These are phyloP conservation scores for Phylloscopus collybita DNA, from an alignment of 2,797 vertebrate genomes.

Conservation along the genomic window DNA sequence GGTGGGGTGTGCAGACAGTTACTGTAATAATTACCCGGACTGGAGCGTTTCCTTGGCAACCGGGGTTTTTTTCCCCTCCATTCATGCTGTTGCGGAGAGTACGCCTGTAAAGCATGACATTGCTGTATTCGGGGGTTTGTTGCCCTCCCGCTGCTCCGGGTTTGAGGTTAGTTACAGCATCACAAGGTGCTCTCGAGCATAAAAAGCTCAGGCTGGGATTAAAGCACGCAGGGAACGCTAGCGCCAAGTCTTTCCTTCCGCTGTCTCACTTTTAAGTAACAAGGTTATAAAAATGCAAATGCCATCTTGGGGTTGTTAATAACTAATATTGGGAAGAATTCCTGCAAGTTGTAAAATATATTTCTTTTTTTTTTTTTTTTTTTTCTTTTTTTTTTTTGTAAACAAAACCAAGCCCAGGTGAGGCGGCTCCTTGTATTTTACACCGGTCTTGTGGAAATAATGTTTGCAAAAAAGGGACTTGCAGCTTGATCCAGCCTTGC, in stretches of 20 bases:
- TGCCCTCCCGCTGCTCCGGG: slow-evolving; percentile 79
- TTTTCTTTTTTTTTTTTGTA: not conserved
- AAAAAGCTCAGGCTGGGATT: slow-evolving; percentile 80
- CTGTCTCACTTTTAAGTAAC: slow-evolving; percentile 70
- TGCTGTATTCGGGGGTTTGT: slow-evolving; percentile 83
- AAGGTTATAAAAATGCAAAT: slow-evolving; percentile 76
- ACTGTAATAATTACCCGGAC: slow-evolving; percentile 99
- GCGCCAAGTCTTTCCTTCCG: slow-evolving; percentile 48
- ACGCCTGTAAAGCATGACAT: slow-evolving; percentile 87
- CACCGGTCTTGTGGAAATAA: not conserved
- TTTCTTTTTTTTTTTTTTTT: not conserved
- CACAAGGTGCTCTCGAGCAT: slow-evolving; percentile 80
- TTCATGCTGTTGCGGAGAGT: slow-evolving; percentile 82
- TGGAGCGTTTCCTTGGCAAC: slow-evolving; percentile 98
- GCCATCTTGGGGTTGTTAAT: slow-evolving; percentile 54
- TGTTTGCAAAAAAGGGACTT: not conserved
- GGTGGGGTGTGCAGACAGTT: slow-evolving; percentile 98
- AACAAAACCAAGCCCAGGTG: not conserved
- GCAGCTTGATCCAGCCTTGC: slow-evolving; percentile 4
- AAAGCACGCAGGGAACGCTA: slow-evolving; percentile 55
- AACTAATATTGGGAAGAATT: slow-evolving; percentile 54
- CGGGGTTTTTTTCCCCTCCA: slow-evolving; percentile 45
- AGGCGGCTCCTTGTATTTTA: slow-evolving; percentile 3
- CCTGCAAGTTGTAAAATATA: slow-evolving; percentile 61
- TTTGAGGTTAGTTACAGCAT: slow-evolving; percentile 83